Conservation (phyloP, 2,888 invertebrate genomes). For the Artemia sinica region DNA sequence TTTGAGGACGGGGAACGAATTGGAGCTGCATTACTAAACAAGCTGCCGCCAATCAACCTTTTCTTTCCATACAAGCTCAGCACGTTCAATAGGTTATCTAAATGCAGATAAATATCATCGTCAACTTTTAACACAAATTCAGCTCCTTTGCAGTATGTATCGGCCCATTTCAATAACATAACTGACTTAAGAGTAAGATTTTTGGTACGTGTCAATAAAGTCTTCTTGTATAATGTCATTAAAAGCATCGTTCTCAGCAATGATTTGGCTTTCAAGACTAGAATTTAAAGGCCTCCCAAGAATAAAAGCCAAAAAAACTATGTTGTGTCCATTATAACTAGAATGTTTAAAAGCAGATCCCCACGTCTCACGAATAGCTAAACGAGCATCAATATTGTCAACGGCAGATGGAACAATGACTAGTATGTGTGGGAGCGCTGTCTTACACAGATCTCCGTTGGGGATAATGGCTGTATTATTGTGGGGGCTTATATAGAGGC, state of each 20-base stretch:
- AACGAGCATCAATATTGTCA: slow-evolving; percentile 45
- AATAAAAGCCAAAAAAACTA: slow-evolving; percentile 38
- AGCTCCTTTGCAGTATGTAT: slow-evolving; percentile 43
- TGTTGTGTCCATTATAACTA: slow-evolving; percentile 29
- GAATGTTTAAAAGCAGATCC: slow-evolving; percentile 32
- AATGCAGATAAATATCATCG: slow-evolving; percentile 68
- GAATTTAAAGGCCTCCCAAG: slow-evolving; percentile 43
- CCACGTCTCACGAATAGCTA: slow-evolving; percentile 54
- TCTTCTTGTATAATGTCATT: slow-evolving; percentile 65
- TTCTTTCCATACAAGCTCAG: slow-evolving; percentile 24
- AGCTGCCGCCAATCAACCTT: slow-evolving; percentile 46
- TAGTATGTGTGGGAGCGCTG: slow-evolving; percentile 39
- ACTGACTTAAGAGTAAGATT: slow-evolving; percentile 70
- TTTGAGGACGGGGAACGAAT: slow-evolving; percentile 54
- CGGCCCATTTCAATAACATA: slow-evolving; percentile 65
- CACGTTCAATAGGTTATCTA: slow-evolving; percentile 41
- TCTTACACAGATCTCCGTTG: slow-evolving; percentile 25
- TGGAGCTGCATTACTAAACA: slow-evolving; percentile 60
- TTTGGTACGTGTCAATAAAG: slow-evolving; percentile 65
- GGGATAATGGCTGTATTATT: slow-evolving; percentile 47
- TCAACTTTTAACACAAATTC: slow-evolving; percentile 65
- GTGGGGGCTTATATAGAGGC: slow-evolving; percentile 50
- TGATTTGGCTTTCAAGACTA: slow-evolving; percentile 44
- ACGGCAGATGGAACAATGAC: slow-evolving; percentile 59
- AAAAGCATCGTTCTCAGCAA: slow-evolving; percentile 46